Evolutionary conservation across 2,797 vertebrate genomes (phyloP), one percentile per base, ranked within the genome.

Genomic region (Selene dorsalis): DNA sequence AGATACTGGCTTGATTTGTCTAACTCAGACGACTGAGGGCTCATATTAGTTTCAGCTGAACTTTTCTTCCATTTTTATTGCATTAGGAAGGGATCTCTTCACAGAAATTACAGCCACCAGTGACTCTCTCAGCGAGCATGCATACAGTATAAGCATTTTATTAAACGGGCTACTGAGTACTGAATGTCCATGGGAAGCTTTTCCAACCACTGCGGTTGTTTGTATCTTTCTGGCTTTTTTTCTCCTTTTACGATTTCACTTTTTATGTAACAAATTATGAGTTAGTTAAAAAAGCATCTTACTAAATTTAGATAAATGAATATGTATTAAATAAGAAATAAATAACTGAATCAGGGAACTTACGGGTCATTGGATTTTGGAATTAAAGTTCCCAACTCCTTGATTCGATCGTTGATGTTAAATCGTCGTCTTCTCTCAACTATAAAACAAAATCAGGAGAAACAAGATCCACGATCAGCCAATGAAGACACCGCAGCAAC

Each of bases 341-440:
- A 18, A 8, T 17, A 38, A 5, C 62, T 48, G 16, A 56, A 38
- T 22, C 9, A 2, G 63, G 6, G 48, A 92, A 97, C 97, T 96
- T 94, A 99, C 98, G 97, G 98, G 89, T 99, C 98, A 72, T 96
- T 99, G 65, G 98, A 99, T 93, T 98, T 99, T 85, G 98, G 98
- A 93, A 99, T 99, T 93, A 99, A 93, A 82, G 97, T 98, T 83
- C 98, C 98, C 91, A 99, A 91, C 84, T 99, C 98, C 92, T 99
- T 99, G 93, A 99, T 99, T 75, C 98, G 96, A 85, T 99, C 98
- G 17, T 99, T 99, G 91, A 99, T 99, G 91, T 99, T 99, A 91
- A 99, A 99, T 90, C 98, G 95, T 84, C 98, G 92, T 92, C 98
- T 94, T 89, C 98, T 94, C 93, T 99, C 98, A 92, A 99, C 98